Base-by-base conservation (phyloP, 2,797 vertebrate genomes). In the Phrynocephalus guinanensis region DNA sequence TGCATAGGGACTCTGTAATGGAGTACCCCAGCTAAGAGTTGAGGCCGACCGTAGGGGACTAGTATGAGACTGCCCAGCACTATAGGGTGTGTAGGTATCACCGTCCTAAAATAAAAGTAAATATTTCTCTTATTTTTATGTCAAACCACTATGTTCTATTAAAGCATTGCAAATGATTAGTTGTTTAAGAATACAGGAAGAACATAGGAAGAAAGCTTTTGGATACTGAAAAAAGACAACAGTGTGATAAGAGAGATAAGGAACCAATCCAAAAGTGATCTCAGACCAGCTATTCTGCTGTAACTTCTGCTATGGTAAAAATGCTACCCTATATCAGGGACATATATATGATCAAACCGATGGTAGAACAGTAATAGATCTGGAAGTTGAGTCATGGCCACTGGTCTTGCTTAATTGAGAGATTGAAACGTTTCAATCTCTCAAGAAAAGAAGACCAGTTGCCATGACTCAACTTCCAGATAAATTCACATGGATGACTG, bases 31-130 rank as follows among this genome's bases (percentile, higher is more conserved):
- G 6, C 87, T 91, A 86, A 95, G 30, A 90, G 88, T 67, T 73
- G 92, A 95, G 86, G 92, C 90, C 82, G 92, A 93, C 91, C 90
- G 87, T n/a, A 88, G 90, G 48, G 84, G 60, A 30, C 87, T 92
- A 28, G 90, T 87, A 50, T 52, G 28, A 95, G 67, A 83, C 83
- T 89, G 88, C 0, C 13, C 85, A 92, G 75, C 85, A 89, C 81
- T 92, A 86, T 84, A 87, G 0, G 79, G 92, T 38, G 84, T 2
- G 33, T 89, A 91, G 63, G 79, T 93, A 90, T 95, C 89, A 30
- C 82, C 92, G 91, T 94, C 93, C 95, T 96, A 92, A 94, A 93
- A 91, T 83, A 88, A 92, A 89, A 87, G 60, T 22, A 0, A 83
- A 79, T 6, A 88, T 80, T 4, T 72, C 28, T 0, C 81, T 88